Conservation (phyloP, 2,888 invertebrate genomes). For the Dasysyrphus albostriatus region DNA sequence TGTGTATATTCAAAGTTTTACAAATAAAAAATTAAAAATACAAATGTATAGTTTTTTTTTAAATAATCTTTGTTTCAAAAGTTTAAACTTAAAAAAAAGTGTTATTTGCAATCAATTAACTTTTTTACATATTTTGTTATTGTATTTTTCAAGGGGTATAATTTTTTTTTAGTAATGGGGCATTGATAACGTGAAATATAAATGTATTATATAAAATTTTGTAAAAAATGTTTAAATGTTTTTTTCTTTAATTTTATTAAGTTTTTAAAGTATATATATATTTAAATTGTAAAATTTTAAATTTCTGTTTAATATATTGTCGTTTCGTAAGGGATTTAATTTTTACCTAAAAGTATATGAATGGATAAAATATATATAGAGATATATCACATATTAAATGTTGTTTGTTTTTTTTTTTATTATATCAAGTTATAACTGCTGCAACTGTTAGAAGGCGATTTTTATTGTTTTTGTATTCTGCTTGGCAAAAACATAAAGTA, state of each 20-base stretch:
- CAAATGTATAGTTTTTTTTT: slow-evolving; percentile 77
- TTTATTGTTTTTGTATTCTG: slow-evolving; percentile 72
- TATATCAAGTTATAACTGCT: slow-evolving; percentile 58
- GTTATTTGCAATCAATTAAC: slow-evolving; percentile 69
- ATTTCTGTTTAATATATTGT: slow-evolving; percentile 68
- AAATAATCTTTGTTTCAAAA: slow-evolving; percentile 66
- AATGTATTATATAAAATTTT: slow-evolving; percentile 60
- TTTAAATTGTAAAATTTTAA: slow-evolving; percentile 63
- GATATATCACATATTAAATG: slow-evolving; percentile 62
- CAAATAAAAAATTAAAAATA: slow-evolving; percentile 62
- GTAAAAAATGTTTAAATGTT: slow-evolving; percentile 66
- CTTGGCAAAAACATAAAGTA: slow-evolving; percentile 42
- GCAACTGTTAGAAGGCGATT: slow-evolving; percentile 67
- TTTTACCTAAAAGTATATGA: slow-evolving; percentile 74
- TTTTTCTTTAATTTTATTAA: slow-evolving; percentile 41
- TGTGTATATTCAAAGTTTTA: slow-evolving; percentile 78
- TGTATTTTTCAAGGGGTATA: slow-evolving; percentile 28
- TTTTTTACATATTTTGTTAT: slow-evolving; percentile 60
- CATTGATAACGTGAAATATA: slow-evolving; percentile 70
- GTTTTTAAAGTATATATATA: slow-evolving; percentile 35
- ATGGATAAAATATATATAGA: slow-evolving; percentile 67
- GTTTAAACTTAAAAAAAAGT: slow-evolving; percentile 54
- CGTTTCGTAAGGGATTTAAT: slow-evolving; percentile 61
- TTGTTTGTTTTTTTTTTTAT: slow-evolving; percentile 49
- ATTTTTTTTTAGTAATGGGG: slow-evolving; percentile 56